Conservation (phyloP, 1,140 invertebrate genomes). For the Drosophila guanche region DNA sequence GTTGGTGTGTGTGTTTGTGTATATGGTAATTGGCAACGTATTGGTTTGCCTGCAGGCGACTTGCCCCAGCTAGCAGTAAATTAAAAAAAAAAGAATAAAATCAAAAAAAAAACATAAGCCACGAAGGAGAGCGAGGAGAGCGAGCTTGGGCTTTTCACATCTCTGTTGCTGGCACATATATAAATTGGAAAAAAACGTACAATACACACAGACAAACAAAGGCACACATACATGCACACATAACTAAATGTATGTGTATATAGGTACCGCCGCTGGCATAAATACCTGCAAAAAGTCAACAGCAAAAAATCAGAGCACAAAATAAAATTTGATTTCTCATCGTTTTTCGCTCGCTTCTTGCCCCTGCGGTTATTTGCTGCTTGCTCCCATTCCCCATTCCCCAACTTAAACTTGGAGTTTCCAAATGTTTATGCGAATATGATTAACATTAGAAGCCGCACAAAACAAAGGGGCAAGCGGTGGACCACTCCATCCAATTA, state of each 20-base stretch:
- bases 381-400: too few species aligned
- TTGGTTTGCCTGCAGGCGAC: conserved; percentile 41
- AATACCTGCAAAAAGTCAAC: conserved; percentile 12
- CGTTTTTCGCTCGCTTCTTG: neutral
- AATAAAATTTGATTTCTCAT: conserved; percentile 43
- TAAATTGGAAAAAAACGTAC: conserved; percentile 10
- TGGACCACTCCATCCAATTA: too few species aligned
- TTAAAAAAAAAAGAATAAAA: conserved; percentile 33
- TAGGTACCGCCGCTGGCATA: conserved; percentile 14
- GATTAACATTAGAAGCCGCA: neutral
- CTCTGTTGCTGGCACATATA: conserved; percentile 1
- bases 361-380: neutral
- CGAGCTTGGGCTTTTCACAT: conserved; percentile 16
- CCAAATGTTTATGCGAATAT: too few species aligned
- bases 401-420: neutral
- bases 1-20: conserved; percentile 21
- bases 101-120: conserved; percentile 26
- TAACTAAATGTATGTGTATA: neutral
- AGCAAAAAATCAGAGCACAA: neutral
- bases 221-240: neutral
- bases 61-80: conserved; percentile 29
- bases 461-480: neutral
- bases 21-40: conserved; percentile 59
- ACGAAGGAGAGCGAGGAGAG: conserved; percentile 2
- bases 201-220: conserved; percentile 16